Evolutionary conservation across 2,797 vertebrate genomes (phyloP).

Genomic region (Phataginus tetradactyla): DNA sequence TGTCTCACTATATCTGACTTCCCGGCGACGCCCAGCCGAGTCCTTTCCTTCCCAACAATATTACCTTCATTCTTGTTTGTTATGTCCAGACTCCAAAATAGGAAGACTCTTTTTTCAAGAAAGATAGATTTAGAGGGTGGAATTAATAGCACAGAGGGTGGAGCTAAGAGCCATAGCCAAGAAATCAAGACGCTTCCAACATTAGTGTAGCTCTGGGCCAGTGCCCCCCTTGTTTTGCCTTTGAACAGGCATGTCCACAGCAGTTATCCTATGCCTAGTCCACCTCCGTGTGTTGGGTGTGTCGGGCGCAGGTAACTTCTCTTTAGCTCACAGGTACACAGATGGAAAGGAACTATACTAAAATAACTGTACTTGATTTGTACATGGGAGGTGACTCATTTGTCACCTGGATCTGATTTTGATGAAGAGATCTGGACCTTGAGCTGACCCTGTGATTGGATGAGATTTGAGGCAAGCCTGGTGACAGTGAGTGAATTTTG

Average conservation of each 20-base stretch:
- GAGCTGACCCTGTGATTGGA: background rate
- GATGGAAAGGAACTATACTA: background rate
- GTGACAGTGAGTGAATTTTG: background rate
- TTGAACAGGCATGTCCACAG: background rate
- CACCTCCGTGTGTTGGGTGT: background rate
- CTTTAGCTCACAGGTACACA: background rate
- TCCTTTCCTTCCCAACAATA: too few relatives aligned
- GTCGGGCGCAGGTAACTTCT: background rate
- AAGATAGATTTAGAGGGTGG: background rate
- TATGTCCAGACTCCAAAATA: background rate
- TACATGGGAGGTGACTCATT: background rate
- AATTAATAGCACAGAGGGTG: background rate
- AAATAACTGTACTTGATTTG: background rate
- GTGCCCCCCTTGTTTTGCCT: background rate
- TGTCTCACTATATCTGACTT: too few relatives aligned
- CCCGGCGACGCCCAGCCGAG: too few relatives aligned
- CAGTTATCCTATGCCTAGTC: background rate
- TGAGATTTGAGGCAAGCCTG: background rate
- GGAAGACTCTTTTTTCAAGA: background rate
- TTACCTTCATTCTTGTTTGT: background rate
- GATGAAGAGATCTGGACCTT: background rate
- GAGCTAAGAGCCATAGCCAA: background rate
- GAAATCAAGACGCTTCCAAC: background rate
- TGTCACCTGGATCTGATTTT: background rate
- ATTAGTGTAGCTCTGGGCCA: background rate